Percentiles rank a stretch among this genome's conserved stretches.
These are phyloP conservation scores for Helicoverpa assulta DNA, from an alignment of 2,888 invertebrate genomes.

Conservation along the genomic window DNA sequence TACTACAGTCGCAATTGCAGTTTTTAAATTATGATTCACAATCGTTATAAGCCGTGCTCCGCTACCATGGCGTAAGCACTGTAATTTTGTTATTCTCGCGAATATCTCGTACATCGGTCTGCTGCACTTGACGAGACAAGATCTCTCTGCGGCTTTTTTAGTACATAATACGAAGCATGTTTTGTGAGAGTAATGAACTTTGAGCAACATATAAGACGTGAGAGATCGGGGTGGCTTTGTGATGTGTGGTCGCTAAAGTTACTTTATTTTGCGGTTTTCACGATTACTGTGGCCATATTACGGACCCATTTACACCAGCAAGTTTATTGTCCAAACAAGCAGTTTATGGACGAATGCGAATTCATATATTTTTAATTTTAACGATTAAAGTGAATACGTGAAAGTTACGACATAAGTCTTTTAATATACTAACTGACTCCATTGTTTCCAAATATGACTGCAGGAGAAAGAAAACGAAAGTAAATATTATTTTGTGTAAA, in stretches of 20 bases:
- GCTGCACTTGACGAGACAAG: constrained; percentile 52
- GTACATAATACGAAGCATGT: neutral
- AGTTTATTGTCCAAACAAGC: too few relatives aligned
- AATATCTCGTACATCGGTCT: constrained; percentile 36
- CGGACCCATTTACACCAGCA: too few relatives aligned
- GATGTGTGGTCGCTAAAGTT: neutral
- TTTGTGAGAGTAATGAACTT: constrained; percentile 38
- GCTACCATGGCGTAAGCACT: constrained; percentile 25
- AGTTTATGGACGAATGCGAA: too few relatives aligned
- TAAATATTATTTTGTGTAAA: neutral
- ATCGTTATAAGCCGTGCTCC: constrained; percentile 25
- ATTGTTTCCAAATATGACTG: neutral
- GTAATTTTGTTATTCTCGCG: constrained; percentile 47
- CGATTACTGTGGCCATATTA: neutral
- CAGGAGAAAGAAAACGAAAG: constrained; percentile 1
- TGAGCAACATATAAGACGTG: neutral
- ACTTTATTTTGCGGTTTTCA: neutral
- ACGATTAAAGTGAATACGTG: neutral
- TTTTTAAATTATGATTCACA: neutral
- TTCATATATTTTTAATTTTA: too few relatives aligned
- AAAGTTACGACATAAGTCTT: neutral
- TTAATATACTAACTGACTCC: too few relatives aligned
- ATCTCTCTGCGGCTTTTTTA: constrained; percentile 38
- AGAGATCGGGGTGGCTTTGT: neutral
- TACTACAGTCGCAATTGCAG: neutral